Conservation (phyloP, 1,140 invertebrate genomes). For the Anoplophora glabripennis region DNA sequence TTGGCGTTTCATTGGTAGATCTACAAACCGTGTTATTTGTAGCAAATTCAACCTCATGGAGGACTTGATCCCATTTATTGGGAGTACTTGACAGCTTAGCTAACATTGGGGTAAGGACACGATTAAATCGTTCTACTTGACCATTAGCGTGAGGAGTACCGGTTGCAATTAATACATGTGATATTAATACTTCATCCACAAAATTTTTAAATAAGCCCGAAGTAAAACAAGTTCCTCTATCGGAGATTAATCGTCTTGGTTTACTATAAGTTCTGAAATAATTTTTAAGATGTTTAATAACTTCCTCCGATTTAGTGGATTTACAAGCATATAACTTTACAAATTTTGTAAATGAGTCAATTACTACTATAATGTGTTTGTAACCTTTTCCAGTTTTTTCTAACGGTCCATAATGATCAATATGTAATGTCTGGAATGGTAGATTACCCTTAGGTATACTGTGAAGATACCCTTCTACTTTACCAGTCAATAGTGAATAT, state of each 20-base stretch:
- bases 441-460: conserved; percentile 21
- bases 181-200: too few relatives aligned
- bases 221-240: too few relatives aligned
- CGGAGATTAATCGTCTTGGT: conserved; percentile 13
- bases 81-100: conserved; percentile 11
- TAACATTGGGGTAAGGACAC: conserved; percentile 28
- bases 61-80: conserved; percentile 29
- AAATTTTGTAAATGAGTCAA: conserved; percentile 35
- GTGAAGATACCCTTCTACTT: conserved; percentile 13
- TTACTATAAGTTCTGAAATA: conserved; percentile 28
- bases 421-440: conserved; percentile 25
- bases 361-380: conserved; percentile 26
- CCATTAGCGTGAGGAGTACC: conserved; percentile 36
- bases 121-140: conserved; percentile 34
- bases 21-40: conserved; percentile 35
- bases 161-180: conserved; percentile 28
- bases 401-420: conserved; percentile 32
- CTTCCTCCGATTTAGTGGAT: conserved; percentile 7
- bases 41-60: conserved; percentile 31
- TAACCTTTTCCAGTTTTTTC: conserved; percentile 20
- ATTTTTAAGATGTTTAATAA: conserved; percentile 2
- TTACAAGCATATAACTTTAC: conserved; percentile 21
- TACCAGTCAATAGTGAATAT: conserved; percentile 3
- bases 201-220: too few relatives aligned
- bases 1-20: conserved; percentile 23